Percentiles rank a stretch among this genome's conserved stretches.
phyloP scores from a whole-genome alignment of 2,797 vertebrate species.

The Sarcophilus harrisii region DNA sequence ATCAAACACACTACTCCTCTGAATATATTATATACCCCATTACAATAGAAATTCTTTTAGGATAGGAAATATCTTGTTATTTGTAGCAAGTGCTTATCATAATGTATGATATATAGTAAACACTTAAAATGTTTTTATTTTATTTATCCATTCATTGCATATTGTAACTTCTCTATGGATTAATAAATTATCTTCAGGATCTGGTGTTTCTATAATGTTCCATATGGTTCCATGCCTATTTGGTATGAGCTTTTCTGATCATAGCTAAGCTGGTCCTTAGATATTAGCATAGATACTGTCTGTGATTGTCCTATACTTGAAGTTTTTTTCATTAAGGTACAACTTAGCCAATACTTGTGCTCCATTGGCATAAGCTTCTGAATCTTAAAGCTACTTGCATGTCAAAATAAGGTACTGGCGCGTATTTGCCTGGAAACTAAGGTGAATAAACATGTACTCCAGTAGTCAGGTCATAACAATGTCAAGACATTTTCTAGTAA shows the following conservation, averaged over 20 bases:
- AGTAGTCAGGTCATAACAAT: not conserved
- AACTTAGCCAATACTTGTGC: not conserved
- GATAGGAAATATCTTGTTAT: not conserved
- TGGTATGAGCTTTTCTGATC: not conserved
- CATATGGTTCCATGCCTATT: not conserved
- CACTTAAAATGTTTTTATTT: not conserved
- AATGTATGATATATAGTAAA: not conserved
- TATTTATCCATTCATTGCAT: not conserved
- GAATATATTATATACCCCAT: not conserved
- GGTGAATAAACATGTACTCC: not conserved
- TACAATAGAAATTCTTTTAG: not conserved
- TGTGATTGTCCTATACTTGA: not conserved
- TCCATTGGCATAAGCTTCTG: not conserved
- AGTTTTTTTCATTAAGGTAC: not conserved
- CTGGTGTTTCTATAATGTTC: not conserved
- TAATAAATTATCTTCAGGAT: not conserved
- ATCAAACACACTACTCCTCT: too few relatives aligned
- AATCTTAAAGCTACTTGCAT: not conserved
- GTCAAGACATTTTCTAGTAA: not conserved
- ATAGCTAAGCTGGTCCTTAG: not conserved
- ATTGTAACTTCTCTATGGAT: not conserved
- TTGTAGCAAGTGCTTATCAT: too few relatives aligned
- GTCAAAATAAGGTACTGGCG: not conserved
- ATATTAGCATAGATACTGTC: not conserved
- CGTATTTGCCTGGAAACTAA: not conserved